A percentile compares a stretch with the other conserved stretches of the same genome.
Evolutionary conservation across 2,797 vertebrate species (phyloP).

Genomic region (Varecia variegata): DNA sequence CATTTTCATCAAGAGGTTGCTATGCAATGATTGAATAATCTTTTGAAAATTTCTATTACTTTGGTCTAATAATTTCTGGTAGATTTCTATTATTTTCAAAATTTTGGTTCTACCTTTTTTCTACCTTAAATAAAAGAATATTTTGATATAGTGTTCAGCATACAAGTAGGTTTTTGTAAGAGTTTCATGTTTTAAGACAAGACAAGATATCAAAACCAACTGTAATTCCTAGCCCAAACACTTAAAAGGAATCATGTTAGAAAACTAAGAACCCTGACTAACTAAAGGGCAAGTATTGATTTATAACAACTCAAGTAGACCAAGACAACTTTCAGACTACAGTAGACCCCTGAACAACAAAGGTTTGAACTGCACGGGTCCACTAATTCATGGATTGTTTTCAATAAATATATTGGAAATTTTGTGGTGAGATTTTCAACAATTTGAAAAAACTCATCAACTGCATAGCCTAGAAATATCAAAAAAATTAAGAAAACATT

Average conservation of each 20-base stretch:
- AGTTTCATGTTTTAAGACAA: slow-evolving; percentile 15
- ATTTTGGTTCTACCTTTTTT: background rate
- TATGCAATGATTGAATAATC: slow-evolving; percentile 35
- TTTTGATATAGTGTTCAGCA: background rate
- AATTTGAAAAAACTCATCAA: background rate
- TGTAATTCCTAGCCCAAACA: background rate
- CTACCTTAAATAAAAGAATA: slow-evolving; percentile 10
- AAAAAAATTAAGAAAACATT: background rate
- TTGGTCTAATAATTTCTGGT: slow-evolving; percentile 29
- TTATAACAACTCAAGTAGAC: background rate
- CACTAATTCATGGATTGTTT: background rate
- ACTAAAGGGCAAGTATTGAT: background rate
- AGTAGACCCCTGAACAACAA: background rate
- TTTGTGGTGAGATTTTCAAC: background rate
- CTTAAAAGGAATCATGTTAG: background rate
- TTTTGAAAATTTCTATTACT: slow-evolving; percentile 45
- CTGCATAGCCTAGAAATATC: background rate
- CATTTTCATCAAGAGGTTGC: slow-evolving; percentile 57
- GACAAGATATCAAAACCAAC: slow-evolving; percentile 4
- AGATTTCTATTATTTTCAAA: slow-evolving; percentile 25
- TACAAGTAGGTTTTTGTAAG: background rate
- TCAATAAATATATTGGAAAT: background rate
- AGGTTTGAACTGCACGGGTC: background rate
- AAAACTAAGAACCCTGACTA: background rate
- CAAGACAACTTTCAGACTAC: background rate